Conservation (phyloP, 2,113 vertebrate species). For the Sardina pilchardus region DNA sequence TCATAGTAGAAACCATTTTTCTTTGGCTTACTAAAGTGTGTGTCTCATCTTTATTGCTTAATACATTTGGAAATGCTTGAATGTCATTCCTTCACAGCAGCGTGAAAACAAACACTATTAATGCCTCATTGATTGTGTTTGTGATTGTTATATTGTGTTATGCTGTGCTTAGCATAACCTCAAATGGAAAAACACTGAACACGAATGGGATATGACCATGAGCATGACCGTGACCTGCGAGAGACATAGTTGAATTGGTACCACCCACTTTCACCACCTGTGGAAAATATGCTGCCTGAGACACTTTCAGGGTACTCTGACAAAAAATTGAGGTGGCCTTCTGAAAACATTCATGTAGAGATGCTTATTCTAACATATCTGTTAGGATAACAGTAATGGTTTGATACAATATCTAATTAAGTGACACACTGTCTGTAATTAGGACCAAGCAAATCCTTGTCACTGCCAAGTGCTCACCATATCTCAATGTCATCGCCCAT, state of each 20-base stretch:
- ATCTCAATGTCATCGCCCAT: background rate
- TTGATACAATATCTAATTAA: background rate
- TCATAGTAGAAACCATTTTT: no score
- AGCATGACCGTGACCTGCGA: background rate
- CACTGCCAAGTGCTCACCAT: no score
- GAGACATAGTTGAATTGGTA: background rate
- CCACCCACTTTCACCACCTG: background rate
- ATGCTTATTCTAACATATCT: background rate
- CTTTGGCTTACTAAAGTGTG: no score
- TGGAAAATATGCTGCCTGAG: no score
- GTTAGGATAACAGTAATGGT: background rate
- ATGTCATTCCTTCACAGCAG: no score
- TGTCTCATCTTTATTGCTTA: no score
- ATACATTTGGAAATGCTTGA: background rate
- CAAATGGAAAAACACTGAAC: background rate
- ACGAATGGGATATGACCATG: background rate
- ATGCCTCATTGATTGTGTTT: background rate
- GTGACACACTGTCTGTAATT: background rate
- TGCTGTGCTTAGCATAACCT: background rate
- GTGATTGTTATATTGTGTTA: background rate
- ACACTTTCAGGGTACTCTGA: background rate
- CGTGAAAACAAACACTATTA: no score
- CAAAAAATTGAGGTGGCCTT: background rate
- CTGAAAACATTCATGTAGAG: background rate
- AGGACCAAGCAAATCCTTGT: no score